These are phyloP conservation scores for Ctena decussata DNA, from an alignment of 2,888 invertebrate species.

Conservation along the genomic window DNA sequence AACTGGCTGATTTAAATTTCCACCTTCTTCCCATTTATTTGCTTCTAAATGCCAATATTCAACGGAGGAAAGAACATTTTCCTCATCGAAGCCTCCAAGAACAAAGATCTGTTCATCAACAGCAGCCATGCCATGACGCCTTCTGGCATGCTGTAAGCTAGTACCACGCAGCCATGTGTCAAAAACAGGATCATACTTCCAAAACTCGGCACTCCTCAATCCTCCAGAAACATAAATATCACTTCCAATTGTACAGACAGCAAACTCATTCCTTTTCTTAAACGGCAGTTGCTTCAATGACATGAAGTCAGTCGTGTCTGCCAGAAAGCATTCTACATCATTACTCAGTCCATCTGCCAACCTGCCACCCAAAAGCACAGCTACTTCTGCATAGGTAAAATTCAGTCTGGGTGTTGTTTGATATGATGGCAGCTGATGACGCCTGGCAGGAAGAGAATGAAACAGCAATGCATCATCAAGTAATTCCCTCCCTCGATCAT, in stretches of 20 bases:
- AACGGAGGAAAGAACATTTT: conserved; percentile 78
- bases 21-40: conserved; percentile 79
- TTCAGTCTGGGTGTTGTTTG: conserved; percentile 81
- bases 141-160: conserved; percentile 77
- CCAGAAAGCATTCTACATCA: conserved; percentile 80
- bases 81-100: conserved; percentile 83
- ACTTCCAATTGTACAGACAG: conserved; percentile 79
- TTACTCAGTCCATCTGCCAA: conserved; percentile 81
- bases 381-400: conserved; percentile 75
- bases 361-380: conserved; percentile 80
- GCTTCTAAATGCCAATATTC: conserved; percentile 80
- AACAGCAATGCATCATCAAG: conserved; percentile 79
- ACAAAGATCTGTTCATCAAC: conserved; percentile 82
- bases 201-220: conserved; percentile 81
- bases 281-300: conserved; percentile 80
- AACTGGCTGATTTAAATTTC: conserved; percentile 77
- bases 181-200: conserved; percentile 83
- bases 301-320: conserved; percentile 77
- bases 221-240: conserved; percentile 83
- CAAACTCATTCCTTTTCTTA: conserved; percentile 83
- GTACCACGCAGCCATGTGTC: conserved; percentile 81
- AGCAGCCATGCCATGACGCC: conserved; percentile 82
- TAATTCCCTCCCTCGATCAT: conserved; percentile 78
- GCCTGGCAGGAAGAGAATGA: conserved; percentile 79
- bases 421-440: conserved; percentile 78